phyloP scores from a whole-genome alignment of 2,797 vertebrate genomes.

The Neomorphus geoffroyi region DNA sequence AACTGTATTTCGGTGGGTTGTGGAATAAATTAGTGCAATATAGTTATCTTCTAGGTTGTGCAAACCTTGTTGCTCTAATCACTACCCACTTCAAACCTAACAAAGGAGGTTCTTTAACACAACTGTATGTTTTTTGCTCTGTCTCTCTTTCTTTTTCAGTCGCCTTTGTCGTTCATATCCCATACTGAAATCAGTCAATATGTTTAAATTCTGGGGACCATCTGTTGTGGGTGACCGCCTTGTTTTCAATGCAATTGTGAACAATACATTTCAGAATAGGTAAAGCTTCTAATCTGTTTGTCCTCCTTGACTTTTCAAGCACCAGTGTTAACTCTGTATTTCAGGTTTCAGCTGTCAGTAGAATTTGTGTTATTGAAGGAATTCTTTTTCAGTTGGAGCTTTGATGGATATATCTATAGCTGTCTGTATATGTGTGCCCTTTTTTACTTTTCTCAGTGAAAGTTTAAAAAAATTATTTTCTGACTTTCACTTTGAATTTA shows the following conservation, averaged over 20 bases:
- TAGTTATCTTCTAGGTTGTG: background rate
- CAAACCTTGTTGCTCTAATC: background rate
- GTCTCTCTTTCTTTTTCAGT: constrained; percentile 42
- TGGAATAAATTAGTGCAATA: background rate
- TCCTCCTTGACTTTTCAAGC: background rate
- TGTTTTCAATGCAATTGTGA: constrained; percentile 80
- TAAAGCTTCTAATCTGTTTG: background rate
- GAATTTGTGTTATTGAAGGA: background rate
- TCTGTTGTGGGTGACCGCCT: constrained; percentile 79
- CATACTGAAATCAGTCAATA: constrained; percentile 76
- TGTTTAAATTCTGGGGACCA: constrained; percentile 81
- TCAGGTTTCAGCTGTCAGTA: background rate
- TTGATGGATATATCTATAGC: background rate
- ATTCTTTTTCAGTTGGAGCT: background rate
- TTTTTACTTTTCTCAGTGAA: background rate
- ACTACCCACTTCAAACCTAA: background rate
- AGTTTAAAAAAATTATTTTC: background rate
- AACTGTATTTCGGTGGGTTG: background rate
- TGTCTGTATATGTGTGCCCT: background rate
- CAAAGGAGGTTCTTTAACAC: background rate
- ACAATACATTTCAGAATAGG: constrained; percentile 81
- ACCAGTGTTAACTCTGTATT: background rate
- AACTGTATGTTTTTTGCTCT: background rate
- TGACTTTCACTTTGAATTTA: background rate
- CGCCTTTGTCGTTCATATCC: constrained; percentile 68